Base-by-base conservation (phyloP, 2,797 vertebrate genomes). In the Alca torda region DNA sequence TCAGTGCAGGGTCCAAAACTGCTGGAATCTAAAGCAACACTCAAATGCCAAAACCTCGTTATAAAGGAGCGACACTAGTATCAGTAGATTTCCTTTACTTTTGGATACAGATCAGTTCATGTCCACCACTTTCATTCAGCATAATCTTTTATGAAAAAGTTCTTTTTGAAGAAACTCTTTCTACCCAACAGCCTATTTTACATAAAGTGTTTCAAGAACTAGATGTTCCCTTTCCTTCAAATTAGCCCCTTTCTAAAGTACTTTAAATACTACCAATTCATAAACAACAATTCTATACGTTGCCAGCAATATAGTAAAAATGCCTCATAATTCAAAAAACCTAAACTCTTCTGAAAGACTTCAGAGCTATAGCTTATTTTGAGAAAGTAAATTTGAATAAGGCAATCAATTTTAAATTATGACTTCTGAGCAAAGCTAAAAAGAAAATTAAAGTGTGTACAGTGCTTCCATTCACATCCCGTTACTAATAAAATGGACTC, bases 391-490 rank as follows among this genome's bases (percentile, higher is more conserved):
- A 89, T 65, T 85, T 84, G 72, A 89, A 89, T 69, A 76, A 46
- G 33, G 41, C 20, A 90, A 94, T 85, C 30, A 59, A 78, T 94
- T 95, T 92, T 74, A 90, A 86, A 79, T 50, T 65, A 46, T 84
- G 73, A 79, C 31, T 91, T 94, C 74, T 76, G 26, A 89, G 70
- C 25, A 91, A 95, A 93, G 24, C 64, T 90, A 67, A 91, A 75
- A 93, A 93, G 69, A 90, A 95, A 90, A 90, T 80, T 77, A 91
- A 94, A 93, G 79, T 64, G 50, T 84, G n/a, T 67, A 67, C 35
- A 84, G 28, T 45, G 19, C 86, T 90, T 88, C 69, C 61, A 90
- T 76, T 94, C 39, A 84, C 39, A 86, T 48, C 26, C 54, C 1
- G 1, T 91, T 79, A 93, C 74, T 76, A 95, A 90, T 60, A 91